These are phyloP conservation scores for Macropus fuliginosus DNA, from an alignment of 2,797 vertebrate species.

Conservation along the genomic window DNA sequence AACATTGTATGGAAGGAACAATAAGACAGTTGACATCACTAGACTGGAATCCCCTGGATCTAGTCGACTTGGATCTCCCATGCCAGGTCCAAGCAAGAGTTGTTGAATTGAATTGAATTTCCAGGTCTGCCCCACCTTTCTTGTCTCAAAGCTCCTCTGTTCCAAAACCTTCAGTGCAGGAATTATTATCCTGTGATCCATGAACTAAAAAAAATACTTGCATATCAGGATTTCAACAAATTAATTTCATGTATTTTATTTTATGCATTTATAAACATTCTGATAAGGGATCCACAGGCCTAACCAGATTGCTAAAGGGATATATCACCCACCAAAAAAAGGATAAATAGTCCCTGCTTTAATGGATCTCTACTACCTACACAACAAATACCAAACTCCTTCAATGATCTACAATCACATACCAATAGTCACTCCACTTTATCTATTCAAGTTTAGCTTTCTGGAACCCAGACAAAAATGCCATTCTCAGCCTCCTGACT, in stretches of 20 bases:
- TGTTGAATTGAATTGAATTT: background rate
- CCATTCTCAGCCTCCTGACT: background rate
- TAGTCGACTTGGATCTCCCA: background rate
- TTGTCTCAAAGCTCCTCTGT: background rate
- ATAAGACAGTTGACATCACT: background rate
- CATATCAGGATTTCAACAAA: background rate
- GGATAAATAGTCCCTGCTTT: background rate
- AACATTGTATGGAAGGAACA: background rate
- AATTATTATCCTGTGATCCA: background rate
- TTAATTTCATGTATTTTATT: background rate
- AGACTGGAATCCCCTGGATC: background rate
- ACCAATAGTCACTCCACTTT: background rate
- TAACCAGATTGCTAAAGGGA: background rate
- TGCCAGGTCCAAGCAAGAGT: background rate
- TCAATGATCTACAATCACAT: background rate
- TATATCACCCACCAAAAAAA: background rate
- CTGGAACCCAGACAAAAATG: background rate
- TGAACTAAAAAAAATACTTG: background rate
- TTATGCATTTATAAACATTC: background rate
- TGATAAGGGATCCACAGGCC: background rate
- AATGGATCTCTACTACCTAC: background rate
- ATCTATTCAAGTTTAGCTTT: background rate
- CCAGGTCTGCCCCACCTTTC: background rate
- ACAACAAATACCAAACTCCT: background rate
- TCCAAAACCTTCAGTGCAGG: background rate